These are phyloP conservation scores for Colistium nudipinnis DNA, from an alignment of 2,113 vertebrate species.

Conservation along the genomic window DNA sequence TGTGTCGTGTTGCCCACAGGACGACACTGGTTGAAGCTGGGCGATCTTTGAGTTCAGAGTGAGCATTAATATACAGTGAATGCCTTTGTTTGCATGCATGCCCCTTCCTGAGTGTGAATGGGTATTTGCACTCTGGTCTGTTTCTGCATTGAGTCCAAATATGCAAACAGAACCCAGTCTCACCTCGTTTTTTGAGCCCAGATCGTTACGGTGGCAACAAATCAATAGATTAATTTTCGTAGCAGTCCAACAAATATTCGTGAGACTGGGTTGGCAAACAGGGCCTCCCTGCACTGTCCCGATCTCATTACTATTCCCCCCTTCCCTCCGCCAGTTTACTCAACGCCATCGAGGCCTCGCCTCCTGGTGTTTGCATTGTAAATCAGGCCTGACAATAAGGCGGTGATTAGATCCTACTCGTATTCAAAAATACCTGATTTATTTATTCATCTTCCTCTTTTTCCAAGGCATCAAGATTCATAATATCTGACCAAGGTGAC, in stretches of 20 bases:
- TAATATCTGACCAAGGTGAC: conserved; percentile 76
- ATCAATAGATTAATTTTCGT: too few species aligned
- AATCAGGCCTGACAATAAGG: conserved; percentile 76
- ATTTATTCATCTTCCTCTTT: conserved; percentile 76
- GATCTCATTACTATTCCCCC: conserved; percentile 72
- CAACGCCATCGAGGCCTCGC: conserved; percentile 67
- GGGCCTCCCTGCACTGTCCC: conserved; percentile 2
- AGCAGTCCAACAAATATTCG: too few species aligned
- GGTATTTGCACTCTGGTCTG: conserved; percentile 49
- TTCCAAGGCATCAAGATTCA: conserved; percentile 71
- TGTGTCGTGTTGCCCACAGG: conserved; percentile 51
- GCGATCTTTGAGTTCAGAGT: conserved; percentile 47
- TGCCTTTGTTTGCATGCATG: conserved; percentile 54
- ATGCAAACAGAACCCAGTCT: conserved; percentile 45
- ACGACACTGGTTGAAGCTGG: conserved; percentile 50
- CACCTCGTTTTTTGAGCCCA: too few species aligned
- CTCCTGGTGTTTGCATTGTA: conserved; percentile 74
- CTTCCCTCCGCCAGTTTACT: conserved; percentile 61
- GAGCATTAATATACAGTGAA: conserved; percentile 47
- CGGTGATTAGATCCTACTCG: conserved; percentile 77
- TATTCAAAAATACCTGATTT: conserved; percentile 77
- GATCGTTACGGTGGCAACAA: too few species aligned
- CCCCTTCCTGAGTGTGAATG: conserved; percentile 27
- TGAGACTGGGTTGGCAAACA: too few species aligned
- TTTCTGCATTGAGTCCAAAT: conserved; percentile 50